Base-by-base conservation (phyloP, 2,888 invertebrate genomes). In the Margaritifera margaritifera region DNA sequence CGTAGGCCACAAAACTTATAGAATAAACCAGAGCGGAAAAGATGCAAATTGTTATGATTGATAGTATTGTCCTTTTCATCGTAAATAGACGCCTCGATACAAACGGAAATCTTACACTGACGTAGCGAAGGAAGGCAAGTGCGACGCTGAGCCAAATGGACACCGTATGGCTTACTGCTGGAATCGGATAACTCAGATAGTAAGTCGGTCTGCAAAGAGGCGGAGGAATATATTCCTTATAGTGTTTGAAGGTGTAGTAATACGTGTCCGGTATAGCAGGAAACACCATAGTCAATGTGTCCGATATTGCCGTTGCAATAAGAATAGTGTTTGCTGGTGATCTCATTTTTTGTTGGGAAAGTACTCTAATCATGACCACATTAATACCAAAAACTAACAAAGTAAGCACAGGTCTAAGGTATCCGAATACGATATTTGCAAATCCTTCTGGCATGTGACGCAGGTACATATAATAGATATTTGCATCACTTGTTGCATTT, bases 141-240 rank as follows among this genome's bases (percentile, higher is more conserved):
- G 69, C 22, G 8, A 72, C 69, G 0, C 69, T 72, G 27, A 69
- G 31, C 72, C 69, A 72, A 18, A 69, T 52, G 6, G 72, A 72
- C 1, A 72, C 27, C 20, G 67, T 52, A 59, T 69, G 66, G 8
- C 67, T 62, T 51, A 67, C 25, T 8, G 64, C 62, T 2, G 63
- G 62, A n/a, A 66, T 54, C 11, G 64, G 51, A 19, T 64, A 52
- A 22, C 31, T 53, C 3, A 66, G 31, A 27, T 59, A 22, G 31
- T 69, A 69, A 8, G 62, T 58, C 57, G 18, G 20, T 53, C 42
- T 31, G 24, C 66, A 68, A 24, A 60, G 31, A 6, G 18, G 6
- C 54, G 20, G 67, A 5, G 64, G 56, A 11, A 72, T 27, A 54
- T 58, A 66, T 31, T 69, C 66, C 18, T 11, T 53, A 27, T 67